These are phyloP conservation scores for Montipora sp. DNA, from an alignment of 64 coral and sea anemone genomes.

Conservation along the genomic window DNA sequence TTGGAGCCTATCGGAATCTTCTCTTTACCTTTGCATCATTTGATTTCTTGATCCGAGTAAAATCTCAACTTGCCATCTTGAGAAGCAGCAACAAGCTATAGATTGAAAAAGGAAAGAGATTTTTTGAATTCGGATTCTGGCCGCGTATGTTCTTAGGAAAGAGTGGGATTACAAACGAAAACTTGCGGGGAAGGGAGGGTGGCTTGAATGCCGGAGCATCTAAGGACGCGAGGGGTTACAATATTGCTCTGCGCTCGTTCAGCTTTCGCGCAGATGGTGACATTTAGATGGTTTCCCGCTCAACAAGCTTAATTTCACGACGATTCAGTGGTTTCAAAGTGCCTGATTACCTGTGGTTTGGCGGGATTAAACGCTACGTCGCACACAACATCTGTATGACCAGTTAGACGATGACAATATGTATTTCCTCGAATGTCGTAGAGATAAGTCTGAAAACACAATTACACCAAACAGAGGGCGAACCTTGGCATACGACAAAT, in stretches of 20 bases:
- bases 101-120: not conserved
- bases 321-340: too few species aligned
- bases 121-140: too few species aligned
- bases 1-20: not conserved
- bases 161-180: too few species aligned
- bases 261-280: too few species aligned
- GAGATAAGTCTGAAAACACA: constrained; percentile 78
- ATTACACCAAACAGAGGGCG: not conserved
- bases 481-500: too few species aligned
- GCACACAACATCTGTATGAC: constrained; percentile 93
- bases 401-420: constrained; percentile 86
- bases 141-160: too few species aligned
- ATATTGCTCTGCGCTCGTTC: too few species aligned
- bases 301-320: too few species aligned
- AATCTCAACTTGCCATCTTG: constrained; percentile 89
- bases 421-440: constrained; percentile 95
- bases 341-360: constrained; percentile 65
- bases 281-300: too few species aligned
- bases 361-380: constrained; percentile 93
- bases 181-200: too few species aligned
- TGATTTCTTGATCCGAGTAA: constrained; percentile 58
- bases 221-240: too few species aligned
- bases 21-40: constrained; percentile 6
- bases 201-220: too few species aligned
- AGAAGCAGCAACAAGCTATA: constrained; percentile 86